Conservation (phyloP, 2,797 vertebrate genomes). For the Jordanella pulchra region DNA sequence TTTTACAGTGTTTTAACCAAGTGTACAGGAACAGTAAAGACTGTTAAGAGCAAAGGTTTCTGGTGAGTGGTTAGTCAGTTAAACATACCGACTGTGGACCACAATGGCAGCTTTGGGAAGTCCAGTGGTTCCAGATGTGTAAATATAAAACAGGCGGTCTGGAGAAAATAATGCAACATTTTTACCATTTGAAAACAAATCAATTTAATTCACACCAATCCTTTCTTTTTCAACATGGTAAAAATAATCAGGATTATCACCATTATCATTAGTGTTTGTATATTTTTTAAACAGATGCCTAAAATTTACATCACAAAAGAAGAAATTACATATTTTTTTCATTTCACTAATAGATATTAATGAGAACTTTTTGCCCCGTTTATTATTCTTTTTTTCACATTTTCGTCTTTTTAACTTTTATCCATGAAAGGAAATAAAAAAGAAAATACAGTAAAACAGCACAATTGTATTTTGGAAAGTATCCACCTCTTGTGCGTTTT, state of each 20-base stretch:
- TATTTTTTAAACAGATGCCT: no score
- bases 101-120: slow-evolving; percentile 92
- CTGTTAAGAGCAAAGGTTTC: not conserved
- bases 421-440: not conserved
- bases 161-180: slow-evolving; percentile 31
- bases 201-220: not conserved
- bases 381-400: not conserved
- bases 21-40: not conserved
- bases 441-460: slow-evolving; percentile 2
- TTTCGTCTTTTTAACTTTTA: not conserved
- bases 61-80: not conserved
- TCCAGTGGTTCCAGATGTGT: slow-evolving; percentile 91
- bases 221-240: not conserved
- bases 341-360: not conserved
- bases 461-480: not conserved
- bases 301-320: no score
- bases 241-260: not conserved
- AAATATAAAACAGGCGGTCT: slow-evolving; percentile 93
- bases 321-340: not conserved
- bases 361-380: not conserved
- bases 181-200: not conserved
- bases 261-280: not conserved
- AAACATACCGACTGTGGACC: slow-evolving; percentile 87
- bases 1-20: slow-evolving; percentile 12
- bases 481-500: not conserved